A percentile compares a stretch with the other conserved stretches of the same genome.
Conservation (phyloP, 2,797 vertebrate species). For the Scolopax rusticola region DNA sequence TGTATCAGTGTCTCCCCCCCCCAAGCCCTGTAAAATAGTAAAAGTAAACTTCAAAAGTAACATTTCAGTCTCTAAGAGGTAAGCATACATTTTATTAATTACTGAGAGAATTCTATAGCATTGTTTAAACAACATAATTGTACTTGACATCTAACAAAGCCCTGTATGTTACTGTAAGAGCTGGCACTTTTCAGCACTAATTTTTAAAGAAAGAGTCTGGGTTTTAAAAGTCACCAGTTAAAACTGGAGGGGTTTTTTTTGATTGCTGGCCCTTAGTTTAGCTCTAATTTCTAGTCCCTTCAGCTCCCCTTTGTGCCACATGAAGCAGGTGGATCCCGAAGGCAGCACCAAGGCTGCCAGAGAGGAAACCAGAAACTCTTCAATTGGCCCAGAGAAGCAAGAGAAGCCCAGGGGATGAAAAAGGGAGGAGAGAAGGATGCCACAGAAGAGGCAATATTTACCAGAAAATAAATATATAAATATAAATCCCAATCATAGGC, state of each 20-base stretch:
- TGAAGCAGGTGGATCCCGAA: background rate
- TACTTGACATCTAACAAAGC: background rate
- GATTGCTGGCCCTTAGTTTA: background rate
- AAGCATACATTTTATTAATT: background rate
- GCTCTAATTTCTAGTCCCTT: background rate
- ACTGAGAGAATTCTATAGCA: background rate
- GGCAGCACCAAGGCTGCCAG: background rate
- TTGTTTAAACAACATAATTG: background rate
- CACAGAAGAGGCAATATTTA: background rate
- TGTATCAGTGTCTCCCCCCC: background rate
- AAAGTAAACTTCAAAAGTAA: background rate
- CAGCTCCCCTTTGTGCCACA: background rate
- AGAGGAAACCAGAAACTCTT: background rate
- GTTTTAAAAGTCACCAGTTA: slow-evolving; percentile 21
- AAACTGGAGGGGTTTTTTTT: slow-evolving; percentile 14
- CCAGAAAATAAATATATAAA: background rate
- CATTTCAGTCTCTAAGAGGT: background rate
- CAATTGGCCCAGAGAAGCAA: background rate
- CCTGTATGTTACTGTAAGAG: background rate
- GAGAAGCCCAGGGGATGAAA: background rate
- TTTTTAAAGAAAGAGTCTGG: background rate
- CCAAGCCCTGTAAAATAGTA: background rate
- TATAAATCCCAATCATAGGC: background rate
- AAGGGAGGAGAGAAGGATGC: background rate
- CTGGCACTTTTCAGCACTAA: background rate